A percentile compares a stretch with the other conserved stretches of the same genome.
Conservation (phyloP, 2,888 invertebrate species). For the Synergus gifuensis region DNA sequence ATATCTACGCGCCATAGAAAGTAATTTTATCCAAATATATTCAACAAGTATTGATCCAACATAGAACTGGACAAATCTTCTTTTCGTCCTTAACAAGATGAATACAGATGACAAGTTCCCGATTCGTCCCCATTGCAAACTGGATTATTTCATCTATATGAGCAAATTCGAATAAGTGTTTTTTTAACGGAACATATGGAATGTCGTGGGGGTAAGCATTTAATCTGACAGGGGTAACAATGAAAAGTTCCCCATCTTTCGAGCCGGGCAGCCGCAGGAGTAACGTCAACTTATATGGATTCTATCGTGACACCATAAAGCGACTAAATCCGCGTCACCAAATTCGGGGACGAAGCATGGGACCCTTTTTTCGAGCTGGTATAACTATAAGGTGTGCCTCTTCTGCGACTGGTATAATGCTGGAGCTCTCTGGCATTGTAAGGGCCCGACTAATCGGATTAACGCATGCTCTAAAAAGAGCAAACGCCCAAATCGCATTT, state of each 20-base stretch:
- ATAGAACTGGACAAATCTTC: not conserved
- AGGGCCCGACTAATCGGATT: slow-evolving; percentile 74
- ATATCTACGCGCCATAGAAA: too few species aligned
- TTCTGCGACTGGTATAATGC: slow-evolving; percentile 36
- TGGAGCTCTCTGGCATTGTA: slow-evolving; percentile 51
- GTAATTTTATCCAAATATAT: not conserved
- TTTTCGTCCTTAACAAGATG: not conserved
- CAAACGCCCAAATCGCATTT: slow-evolving; percentile 78
- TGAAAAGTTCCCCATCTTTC: slow-evolving; percentile 61
- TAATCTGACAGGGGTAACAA: slow-evolving; percentile 72
- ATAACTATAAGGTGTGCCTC: slow-evolving; percentile 42
- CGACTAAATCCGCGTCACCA: slow-evolving; percentile 76
- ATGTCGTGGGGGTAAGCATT: slow-evolving; percentile 57
- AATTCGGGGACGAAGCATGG: slow-evolving; percentile 45
- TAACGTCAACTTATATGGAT: slow-evolving; percentile 68
- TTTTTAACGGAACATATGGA: slow-evolving; percentile 50
- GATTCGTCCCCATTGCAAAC: slow-evolving; percentile 20
- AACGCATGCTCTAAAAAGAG: slow-evolving; percentile 76
- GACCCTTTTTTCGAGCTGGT: slow-evolving; percentile 51
- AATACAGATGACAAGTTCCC: not conserved
- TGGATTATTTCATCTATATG: slow-evolving; percentile 37
- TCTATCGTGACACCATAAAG: slow-evolving; percentile 72
- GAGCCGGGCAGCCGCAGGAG: slow-evolving; percentile 57
- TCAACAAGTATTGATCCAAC: not conserved
- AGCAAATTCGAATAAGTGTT: slow-evolving; percentile 35